Evolutionary conservation across 2,888 invertebrate genomes (phyloP), one percentile per base, ranked within the genome.

Genomic region (Abrostola triplasia): DNA sequence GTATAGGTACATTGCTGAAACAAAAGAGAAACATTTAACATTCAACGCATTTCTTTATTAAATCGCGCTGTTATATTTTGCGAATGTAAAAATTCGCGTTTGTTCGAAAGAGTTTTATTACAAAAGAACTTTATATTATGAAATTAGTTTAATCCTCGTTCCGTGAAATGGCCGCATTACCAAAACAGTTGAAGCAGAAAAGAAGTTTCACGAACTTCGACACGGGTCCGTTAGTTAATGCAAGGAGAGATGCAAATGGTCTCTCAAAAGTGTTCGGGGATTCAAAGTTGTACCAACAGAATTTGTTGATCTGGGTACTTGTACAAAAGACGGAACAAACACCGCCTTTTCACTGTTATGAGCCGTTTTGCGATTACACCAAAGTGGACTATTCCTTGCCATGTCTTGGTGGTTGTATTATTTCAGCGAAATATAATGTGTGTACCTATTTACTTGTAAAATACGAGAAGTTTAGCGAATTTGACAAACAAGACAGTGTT

Each of bases 221-320:
- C 70, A 63, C 62, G 73, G 65, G 78, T 79, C 76, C 81, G 82
- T 88, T 83, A 84, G 78, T 85, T 89, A 87, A 88, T 84, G 82
- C 79, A 83, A 81, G 83, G 84, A 88, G 87, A 88, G 84, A 91
- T 92, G 90, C 89, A 92, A 92, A 92, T 92, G 84, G 84, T 80
- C 82, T 86, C 83, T 81, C 84, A 75, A 90, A 92, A 91, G 90
- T 92, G 88, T 84, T 89, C 86, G 81, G 84, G 86, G 87, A 86
- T 88, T 87, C 84, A 86, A 91, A 90, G 85, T 90, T 85, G 90
- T 88, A 89, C 88, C 82, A 86, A 87, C 85, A 78, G 60, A 82
- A 87, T 85, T 86, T 85, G 79, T 79, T 80, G 85, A 85, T 88
- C 76, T 77, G 50, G 24, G 65, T 40, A 55, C 51, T 63, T 73